Evolutionary conservation across 1,140 invertebrate species (phyloP), one percentile per base, ranked within the genome.

Genomic region (Rhynchophorus ferrugineus): DNA sequence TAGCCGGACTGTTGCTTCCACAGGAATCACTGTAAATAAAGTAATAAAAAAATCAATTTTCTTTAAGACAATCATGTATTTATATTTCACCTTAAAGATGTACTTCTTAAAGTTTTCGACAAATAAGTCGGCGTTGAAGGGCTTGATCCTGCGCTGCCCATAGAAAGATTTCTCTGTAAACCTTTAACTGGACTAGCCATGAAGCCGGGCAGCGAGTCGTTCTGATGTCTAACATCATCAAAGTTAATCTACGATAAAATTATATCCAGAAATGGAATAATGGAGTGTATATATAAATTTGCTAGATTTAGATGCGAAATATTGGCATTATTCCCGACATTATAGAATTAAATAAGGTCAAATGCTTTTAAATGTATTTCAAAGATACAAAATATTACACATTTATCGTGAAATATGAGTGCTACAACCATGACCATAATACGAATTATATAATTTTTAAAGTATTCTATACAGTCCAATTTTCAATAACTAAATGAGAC

Each of bases 1-100:
- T 59, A 7, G 73, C 73, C 7, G 78, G 73, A 53, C 74, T 79
- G 36, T 71, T 72, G 47, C 72, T 74, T 29, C 78, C 75, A 62
- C 75, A 77, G 44, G 59, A 64, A 33, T 69, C 65, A 47, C 67
- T 69, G 43, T 21, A 62, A 55, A 13, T 38, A 29, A 45, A 47
- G 34, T 33, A 38, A n/a, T 38, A 5, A 9, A 6, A 22, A 43
- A 7, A 13, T 22, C n/a, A n/a, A n/a, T n/a, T n/a, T n/a, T n/a
- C n/a, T n/a, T n/a, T n/a, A n/a, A n/a, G n/a, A n/a, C n/a, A n/a
- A n/a, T n/a, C n/a, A n/a, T n/a, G n/a, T n/a, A n/a, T n/a, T n/a
- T n/a, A n/a, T n/a, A n/a, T n/a, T n/a, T 55, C 57, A 68, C 66
- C 64, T 63, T 6, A 62, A 52, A 3, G 65, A 67, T 43, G 59